A percentile compares a stretch with the other conserved stretches of the same genome.
Conservation (phyloP, 2,113 vertebrate species). For the Zonotrichia leucophrys region DNA sequence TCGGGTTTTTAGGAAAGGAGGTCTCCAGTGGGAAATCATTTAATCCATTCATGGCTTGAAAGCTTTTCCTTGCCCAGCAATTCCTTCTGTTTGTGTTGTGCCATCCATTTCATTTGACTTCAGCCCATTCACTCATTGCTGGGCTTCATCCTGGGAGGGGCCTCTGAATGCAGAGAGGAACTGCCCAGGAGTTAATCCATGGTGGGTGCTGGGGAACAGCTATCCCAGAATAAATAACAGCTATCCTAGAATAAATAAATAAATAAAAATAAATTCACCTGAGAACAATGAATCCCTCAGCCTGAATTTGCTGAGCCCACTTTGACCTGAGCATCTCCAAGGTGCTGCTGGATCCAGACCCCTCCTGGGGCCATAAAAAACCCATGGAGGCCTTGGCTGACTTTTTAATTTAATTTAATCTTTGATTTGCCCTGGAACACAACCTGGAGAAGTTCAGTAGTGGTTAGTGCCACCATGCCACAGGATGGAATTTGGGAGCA, state of each 20-base stretch:
- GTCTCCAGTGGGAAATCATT: background rate
- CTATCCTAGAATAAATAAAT: too few species aligned
- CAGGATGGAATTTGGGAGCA: fast-evolving
- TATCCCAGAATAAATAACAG: background rate
- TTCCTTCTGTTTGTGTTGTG: background rate
- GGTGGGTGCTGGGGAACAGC: background rate
- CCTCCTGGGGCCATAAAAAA: background rate
- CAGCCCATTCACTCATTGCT: background rate
- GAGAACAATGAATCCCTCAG: background rate
- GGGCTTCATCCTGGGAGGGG: background rate
- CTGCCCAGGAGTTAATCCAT: background rate
- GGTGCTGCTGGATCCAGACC: background rate
- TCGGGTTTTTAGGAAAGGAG: background rate
- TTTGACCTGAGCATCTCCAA: background rate
- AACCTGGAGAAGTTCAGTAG: too few species aligned
- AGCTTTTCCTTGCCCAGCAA: background rate
- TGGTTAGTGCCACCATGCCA: background rate
- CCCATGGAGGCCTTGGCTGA: too few species aligned
- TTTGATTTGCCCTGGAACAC: too few species aligned
- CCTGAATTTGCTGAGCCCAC: background rate
- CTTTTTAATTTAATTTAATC: too few species aligned
- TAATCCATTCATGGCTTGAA: background rate
- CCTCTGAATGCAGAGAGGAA: background rate
- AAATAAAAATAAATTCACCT: background rate
- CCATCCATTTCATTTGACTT: background rate